Evolutionary conservation across 2,888 invertebrate genomes (phyloP), one percentile per base, ranked within the genome.

Genomic region (Zelleria hepariella): DNA sequence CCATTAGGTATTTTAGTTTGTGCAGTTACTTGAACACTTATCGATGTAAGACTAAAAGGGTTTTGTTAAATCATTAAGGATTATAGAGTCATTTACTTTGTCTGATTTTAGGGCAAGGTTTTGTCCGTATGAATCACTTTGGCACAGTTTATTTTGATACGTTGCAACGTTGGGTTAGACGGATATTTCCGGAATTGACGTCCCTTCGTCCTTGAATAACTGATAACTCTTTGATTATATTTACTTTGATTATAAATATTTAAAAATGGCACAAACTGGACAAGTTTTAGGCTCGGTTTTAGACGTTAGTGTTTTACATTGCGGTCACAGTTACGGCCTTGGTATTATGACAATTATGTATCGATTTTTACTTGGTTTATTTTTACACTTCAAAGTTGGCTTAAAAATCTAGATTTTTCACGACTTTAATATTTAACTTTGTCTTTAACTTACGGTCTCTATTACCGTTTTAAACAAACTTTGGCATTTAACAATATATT

Each of bases 41-140:
- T 59, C 59, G 59, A 51, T 53, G 48, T 62, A 58, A 53, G 25
- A 64, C 61, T 63, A 59, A 62, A 63, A 55, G 48, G 60, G 52
- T 63, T 64, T 62, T 42, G 32, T 53, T 24, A 53, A 53, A 53
- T 21, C 24, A 8, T n/a, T 53, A 51, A 51, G 18, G 23, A n/a
- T n/a, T n/a, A 23, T 21, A 49, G 5, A 49, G 21, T 8, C 18
- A 49, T 49, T 49, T 18, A 49, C 18, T 49, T 18, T 49, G 23
- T 20, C 10, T 18, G 0, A 54, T 54, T 51, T 51, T 51, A 51
- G 51, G 21, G 20, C 54, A 54, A 54, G 54, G 54, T n/a, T n/a
- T n/a, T n/a, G n/a, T 25, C 26, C 18, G 23, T 54, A 23, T 21
- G 51, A 32, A 15, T 32, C 23, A 51, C 21, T 51, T 25, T 25